These are phyloP conservation scores for Takifugu ocellatus DNA, from an alignment of 2,797 vertebrate species.

Conservation along the genomic window DNA sequence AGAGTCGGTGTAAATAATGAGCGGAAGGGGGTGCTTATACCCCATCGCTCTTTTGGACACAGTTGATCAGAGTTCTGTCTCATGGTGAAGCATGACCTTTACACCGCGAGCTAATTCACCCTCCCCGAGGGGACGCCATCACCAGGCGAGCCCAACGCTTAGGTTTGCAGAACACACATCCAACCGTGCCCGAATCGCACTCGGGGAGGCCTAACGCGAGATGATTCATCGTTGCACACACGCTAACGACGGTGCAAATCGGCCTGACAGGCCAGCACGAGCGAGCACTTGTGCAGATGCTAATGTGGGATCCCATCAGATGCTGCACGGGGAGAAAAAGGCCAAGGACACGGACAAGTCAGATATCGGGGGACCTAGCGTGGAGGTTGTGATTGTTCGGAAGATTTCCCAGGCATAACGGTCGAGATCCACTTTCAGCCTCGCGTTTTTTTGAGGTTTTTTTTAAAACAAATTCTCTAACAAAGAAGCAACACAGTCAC, in stretches of 20 bases:
- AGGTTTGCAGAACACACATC: slow-evolving; percentile 5
- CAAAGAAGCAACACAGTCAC: too few species aligned
- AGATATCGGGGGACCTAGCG: too few species aligned
- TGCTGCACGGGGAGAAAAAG: background rate
- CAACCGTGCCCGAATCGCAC: slow-evolving; percentile 11
- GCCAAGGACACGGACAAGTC: too few species aligned
- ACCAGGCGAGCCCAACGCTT: slow-evolving; percentile 18
- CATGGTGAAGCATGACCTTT: slow-evolving; percentile 48
- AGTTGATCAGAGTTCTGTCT: slow-evolving; percentile 62
- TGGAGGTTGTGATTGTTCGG: too few species aligned
- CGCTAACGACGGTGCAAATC: slow-evolving; percentile 1
- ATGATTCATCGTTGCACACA: slow-evolving; percentile 13
- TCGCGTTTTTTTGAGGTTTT: too few species aligned
- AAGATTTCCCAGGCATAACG: too few species aligned
- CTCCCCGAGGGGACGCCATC: slow-evolving; percentile 28
- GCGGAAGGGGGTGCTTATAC: slow-evolving; percentile 22
- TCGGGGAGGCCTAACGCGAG: slow-evolving; percentile 12
- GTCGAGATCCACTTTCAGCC: too few species aligned
- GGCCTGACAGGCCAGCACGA: slow-evolving; percentile 20
- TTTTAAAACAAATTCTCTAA: too few species aligned
- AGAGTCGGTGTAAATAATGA: slow-evolving; percentile 45
- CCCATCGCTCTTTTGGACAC: slow-evolving; percentile 54
- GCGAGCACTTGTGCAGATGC: slow-evolving; percentile 2
- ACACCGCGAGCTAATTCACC: slow-evolving; percentile 45
- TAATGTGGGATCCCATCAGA: background rate